Conservation (phyloP, 1,140 invertebrate species). For the Ruditapes philippinarum region DNA sequence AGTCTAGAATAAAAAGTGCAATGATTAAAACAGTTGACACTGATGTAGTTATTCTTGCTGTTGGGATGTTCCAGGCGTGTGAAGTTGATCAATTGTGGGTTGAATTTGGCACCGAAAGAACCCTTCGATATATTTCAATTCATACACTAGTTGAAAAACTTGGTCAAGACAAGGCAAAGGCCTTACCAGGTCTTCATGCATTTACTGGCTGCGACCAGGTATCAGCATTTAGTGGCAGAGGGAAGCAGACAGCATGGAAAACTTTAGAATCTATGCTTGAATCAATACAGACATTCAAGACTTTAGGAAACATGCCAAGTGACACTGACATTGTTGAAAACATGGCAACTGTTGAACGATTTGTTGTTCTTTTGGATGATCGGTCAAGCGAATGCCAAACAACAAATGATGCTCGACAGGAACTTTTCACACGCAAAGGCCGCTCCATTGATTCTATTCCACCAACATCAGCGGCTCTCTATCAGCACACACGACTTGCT, state of each 20-base stretch:
- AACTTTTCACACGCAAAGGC: not conserved
- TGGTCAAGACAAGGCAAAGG: too few species aligned
- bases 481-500: not conserved
- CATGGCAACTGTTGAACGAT: not conserved
- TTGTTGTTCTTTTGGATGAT: slow-evolving; percentile 24
- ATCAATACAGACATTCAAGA: not conserved
- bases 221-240: too few species aligned
- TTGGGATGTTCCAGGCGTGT: slow-evolving; percentile 43
- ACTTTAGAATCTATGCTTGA: not conserved
- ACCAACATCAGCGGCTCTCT: not conserved
- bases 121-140: too few species aligned
- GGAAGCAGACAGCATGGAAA: not conserved
- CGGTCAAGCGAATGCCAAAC: not conserved
- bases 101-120: not conserved
- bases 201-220: too few species aligned
- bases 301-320: not conserved
- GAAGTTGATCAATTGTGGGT: slow-evolving; percentile 33
- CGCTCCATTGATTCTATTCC: slow-evolving; percentile 24
- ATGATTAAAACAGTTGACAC: slow-evolving; percentile 31
- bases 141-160: too few species aligned
- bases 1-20: not conserved
- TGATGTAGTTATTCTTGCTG: slow-evolving; percentile 63
- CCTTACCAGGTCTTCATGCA: too few species aligned
- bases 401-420: not conserved
- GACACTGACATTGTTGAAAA: not conserved